Conservation (phyloP, 2,113 vertebrate species). For the Phodopus roborovskii region DNA sequence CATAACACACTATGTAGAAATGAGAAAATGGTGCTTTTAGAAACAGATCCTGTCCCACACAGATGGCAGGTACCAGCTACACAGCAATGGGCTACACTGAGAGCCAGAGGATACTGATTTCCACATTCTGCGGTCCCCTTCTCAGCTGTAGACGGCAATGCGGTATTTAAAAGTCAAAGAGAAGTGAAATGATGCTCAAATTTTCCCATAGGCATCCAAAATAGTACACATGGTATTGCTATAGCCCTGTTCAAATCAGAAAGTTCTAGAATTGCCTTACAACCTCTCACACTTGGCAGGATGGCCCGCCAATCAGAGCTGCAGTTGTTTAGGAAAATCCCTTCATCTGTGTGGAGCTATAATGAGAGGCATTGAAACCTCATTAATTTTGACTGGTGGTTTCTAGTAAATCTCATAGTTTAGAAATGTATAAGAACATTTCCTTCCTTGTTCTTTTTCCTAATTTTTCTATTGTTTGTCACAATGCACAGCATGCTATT, state of each 20-base stretch:
- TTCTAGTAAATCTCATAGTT: constrained; percentile 19
- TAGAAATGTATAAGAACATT: not conserved
- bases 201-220: not conserved
- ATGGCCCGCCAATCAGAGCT: not conserved
- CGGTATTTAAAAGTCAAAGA: not conserved
- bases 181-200: not conserved
- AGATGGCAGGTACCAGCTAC: not conserved
- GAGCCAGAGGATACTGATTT: not conserved
- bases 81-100: not conserved
- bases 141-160: not conserved
- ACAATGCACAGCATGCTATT: not conserved
- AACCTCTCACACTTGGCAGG: not conserved
- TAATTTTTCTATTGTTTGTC: not conserved
- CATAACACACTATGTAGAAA: not conserved
- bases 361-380: not conserved
- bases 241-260: not conserved
- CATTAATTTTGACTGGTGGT: not conserved
- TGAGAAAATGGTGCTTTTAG: not conserved
- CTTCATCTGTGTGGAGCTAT: not conserved
- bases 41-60: not conserved
- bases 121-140: not conserved
- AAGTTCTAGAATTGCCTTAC: not conserved
- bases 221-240: not conserved
- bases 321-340: not conserved
- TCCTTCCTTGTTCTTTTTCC: not conserved